Evolutionary conservation across 1,140 invertebrate species (phyloP).

Genomic region (Bombus huntii): DNA sequence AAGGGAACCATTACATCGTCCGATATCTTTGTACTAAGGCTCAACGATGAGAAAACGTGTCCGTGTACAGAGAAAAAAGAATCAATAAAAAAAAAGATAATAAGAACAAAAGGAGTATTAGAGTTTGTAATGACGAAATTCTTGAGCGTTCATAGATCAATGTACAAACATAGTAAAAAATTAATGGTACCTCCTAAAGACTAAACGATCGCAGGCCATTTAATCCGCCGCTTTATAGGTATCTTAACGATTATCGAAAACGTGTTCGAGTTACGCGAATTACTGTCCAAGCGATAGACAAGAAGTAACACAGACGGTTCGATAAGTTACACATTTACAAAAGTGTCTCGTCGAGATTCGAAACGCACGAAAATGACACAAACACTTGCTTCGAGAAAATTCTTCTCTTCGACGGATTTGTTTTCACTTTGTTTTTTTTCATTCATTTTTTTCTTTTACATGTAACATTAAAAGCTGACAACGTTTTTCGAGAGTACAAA

Average conservation of each 20-base stretch:
- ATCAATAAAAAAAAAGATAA: slow-evolving; percentile 5
- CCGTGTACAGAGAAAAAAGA: not conserved
- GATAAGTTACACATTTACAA: slow-evolving; percentile 15
- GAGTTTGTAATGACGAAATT: slow-evolving; percentile 40
- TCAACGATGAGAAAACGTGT: not conserved
- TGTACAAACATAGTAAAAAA: slow-evolving; percentile 47
- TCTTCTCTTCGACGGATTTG: slow-evolving; percentile 10
- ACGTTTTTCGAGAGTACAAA: slow-evolving; percentile 24
- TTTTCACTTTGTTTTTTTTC: not conserved
- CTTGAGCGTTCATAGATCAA: slow-evolving; percentile 29
- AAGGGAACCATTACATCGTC: not conserved
- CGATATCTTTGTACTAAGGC: not conserved
- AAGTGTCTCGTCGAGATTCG: slow-evolving; percentile 1
- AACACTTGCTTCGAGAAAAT: not conserved
- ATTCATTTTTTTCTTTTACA: not conserved
- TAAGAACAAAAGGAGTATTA: slow-evolving; percentile 29
- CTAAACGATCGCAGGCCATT: slow-evolving; percentile 29
- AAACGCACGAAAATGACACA: slow-evolving; percentile 14
- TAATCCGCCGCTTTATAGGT: not conserved
- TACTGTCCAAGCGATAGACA: not conserved
- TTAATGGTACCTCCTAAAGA: slow-evolving; percentile 36
- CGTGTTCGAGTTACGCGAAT: not conserved
- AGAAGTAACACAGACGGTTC: slow-evolving; percentile 5
- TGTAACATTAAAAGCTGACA: slow-evolving; percentile 22
- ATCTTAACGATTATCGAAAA: slow-evolving; percentile 31